Evolutionary conservation across 2,113 vertebrate species (phyloP), one percentile per base, ranked within the genome.

Genomic region (Pagrus major): DNA sequence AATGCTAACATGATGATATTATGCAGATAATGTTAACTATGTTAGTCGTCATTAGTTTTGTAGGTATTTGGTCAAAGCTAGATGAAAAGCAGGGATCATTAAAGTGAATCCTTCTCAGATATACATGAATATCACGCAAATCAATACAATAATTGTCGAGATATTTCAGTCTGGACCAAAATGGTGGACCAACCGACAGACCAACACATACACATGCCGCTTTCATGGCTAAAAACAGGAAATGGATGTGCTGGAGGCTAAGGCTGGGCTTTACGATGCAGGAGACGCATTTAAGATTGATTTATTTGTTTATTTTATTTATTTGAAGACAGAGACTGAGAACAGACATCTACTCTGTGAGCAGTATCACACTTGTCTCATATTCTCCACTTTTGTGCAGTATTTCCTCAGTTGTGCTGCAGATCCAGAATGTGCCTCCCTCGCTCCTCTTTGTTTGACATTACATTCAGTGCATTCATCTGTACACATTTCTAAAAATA

Each of bases 401-500:
- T 21, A 8, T 63, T 56, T 58, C 37, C 52, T 73, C 47, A 9
- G 61, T 11, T 9, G 12, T 18, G 25, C 9, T 51, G 71, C 11
- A 21, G 56, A 71, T 39, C 51, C 61, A 25, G 21, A 47, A 39
- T 11, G 23, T 20, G 16, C 31, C 23, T 54, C 15, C 41, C 59
- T 69, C 14, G 1, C 68, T 42, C 23, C 31, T 27, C 33, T 66
- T 65, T 69, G 18, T 65, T 56, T 44, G 41, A 59, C 55, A 37
- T 51, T 9, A 63, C 27, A 64, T 31, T 49, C 29, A 11, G 56
- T 49, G 35, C n/a, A 70, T 69, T 75, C 71, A 65, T 73, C 69
- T 52, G 44, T 6, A 41, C 78, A 76, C 35, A 71, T 71, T 31
- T 71, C 76, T 65, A 80, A 76, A 88, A 83, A 80, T 76, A 70